These are phyloP conservation scores for Pseudochaenichthys georgianus DNA, from an alignment of 2,797 vertebrate genomes.

Conservation along the genomic window DNA sequence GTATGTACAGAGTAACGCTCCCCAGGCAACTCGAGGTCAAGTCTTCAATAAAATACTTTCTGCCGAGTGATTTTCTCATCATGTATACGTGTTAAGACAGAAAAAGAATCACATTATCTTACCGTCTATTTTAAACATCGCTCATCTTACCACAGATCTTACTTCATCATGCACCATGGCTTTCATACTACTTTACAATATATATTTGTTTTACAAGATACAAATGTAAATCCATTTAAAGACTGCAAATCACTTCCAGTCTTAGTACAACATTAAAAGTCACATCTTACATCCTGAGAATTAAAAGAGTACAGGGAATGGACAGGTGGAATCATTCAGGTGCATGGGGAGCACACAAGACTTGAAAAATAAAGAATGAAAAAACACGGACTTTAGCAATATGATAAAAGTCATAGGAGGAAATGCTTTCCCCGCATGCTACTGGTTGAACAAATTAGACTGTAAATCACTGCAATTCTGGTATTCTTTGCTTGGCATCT, in stretches of 20 bases:
- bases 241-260: slow-evolving; percentile 83
- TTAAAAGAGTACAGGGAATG: slow-evolving; percentile 69
- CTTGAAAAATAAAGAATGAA: neutral
- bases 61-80: slow-evolving; percentile 24
- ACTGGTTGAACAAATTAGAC: slow-evolving; percentile 16
- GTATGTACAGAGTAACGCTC: slow-evolving; percentile 69
- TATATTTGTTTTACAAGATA: slow-evolving; percentile 82
- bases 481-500: slow-evolving; percentile 32
- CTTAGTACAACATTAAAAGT: slow-evolving; percentile 80
- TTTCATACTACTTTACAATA: slow-evolving; percentile 82
- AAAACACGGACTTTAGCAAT: slow-evolving; percentile 16
- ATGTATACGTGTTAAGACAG: slow-evolving; percentile 27
- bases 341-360: slow-evolving; percentile 26
- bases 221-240: slow-evolving; percentile 88
- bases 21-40: slow-evolving; percentile 54
- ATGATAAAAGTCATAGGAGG: slow-evolving; percentile 44
- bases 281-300: slow-evolving; percentile 93
- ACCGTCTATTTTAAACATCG: slow-evolving; percentile 44
- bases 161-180: slow-evolving; percentile 86
- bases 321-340: slow-evolving; percentile 42
- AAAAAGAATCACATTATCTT: slow-evolving; percentile 45
- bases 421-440: slow-evolving; percentile 26
- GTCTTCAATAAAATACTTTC: slow-evolving; percentile 61
- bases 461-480: slow-evolving; percentile 36
- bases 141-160: slow-evolving; percentile 58